Evolutionary conservation across 2,113 vertebrate genomes (phyloP).

Genomic region (Phalacrocorax pelagicus): DNA sequence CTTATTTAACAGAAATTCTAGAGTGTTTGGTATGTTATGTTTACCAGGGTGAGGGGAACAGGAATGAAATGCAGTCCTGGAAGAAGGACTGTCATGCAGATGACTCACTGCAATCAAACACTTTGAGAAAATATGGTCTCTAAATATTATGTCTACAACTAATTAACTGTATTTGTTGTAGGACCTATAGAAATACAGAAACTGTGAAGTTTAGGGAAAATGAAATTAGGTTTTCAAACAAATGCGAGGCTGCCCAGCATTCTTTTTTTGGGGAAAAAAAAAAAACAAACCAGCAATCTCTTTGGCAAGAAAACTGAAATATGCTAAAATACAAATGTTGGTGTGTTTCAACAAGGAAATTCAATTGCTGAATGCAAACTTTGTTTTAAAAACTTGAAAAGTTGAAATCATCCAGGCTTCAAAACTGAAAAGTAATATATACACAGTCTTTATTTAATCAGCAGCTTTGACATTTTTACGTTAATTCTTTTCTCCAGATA

Average conservation of each 20-base stretch:
- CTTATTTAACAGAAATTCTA: constrained; percentile 24
- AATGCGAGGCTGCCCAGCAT: background rate
- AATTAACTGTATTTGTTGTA: constrained; percentile 42
- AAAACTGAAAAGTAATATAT: background rate
- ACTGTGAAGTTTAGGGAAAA: constrained; percentile 31
- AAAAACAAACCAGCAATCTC: background rate
- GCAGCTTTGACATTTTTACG: background rate
- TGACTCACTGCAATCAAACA: constrained; percentile 17
- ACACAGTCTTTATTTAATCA: background rate
- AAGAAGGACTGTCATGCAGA: background rate
- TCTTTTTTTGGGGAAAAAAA: background rate
- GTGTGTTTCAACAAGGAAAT: constrained; percentile 3
- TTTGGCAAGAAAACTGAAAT: constrained; percentile 30
- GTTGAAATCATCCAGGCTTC: background rate
- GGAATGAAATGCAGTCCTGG: background rate
- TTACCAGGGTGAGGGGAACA: background rate
- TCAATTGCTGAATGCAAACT: background rate
- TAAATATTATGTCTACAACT: constrained; percentile 40
- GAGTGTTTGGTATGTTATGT: background rate
- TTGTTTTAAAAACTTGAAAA: background rate
- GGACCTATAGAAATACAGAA: constrained; percentile 17
- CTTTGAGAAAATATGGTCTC: background rate
- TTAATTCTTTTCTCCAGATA: background rate
- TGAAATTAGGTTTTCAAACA: constrained; percentile 31
- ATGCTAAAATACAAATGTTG: constrained; percentile 35